phyloP scores from a whole-genome alignment of 2,797 vertebrate genomes.

The Neosilurus hyrtlii region DNA sequence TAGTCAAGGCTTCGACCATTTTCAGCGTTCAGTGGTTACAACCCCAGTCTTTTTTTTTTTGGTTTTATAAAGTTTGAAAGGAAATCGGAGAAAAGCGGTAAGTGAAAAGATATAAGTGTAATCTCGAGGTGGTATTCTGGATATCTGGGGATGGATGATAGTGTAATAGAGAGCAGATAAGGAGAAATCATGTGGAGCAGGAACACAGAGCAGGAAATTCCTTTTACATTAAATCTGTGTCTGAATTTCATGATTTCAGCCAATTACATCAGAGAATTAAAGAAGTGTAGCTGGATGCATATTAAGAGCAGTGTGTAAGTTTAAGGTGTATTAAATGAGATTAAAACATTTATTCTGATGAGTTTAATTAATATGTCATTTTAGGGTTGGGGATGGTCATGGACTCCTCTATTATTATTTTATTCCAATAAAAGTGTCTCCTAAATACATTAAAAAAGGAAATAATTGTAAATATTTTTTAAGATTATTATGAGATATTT shows the following conservation, averaged over 20 bases:
- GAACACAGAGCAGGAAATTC: constrained; percentile 65
- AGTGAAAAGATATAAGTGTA: not conserved
- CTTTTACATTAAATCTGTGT: not conserved
- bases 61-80: not conserved
- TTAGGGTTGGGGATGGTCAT: not conserved
- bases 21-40: constrained; percentile 7
- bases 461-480: not conserved
- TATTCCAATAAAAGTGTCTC: not conserved
- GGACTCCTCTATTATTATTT: not conserved
- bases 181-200: not conserved
- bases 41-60: not conserved
- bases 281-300: too few relatives aligned
- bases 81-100: not conserved
- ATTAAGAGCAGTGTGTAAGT: not conserved
- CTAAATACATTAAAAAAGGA: not conserved
- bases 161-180: not conserved
- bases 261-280: not conserved
- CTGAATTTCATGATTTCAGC: not conserved
- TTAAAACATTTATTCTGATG: not conserved
- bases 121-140: too few relatives aligned
- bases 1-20: constrained; percentile 23
- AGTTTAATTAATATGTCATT: not conserved
- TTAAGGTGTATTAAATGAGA: not conserved
- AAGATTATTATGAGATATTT: too few relatives aligned
- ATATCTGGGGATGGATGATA: not conserved